phyloP scores from a whole-genome alignment of 2,797 vertebrate species.

The Chrosomus eos region DNA sequence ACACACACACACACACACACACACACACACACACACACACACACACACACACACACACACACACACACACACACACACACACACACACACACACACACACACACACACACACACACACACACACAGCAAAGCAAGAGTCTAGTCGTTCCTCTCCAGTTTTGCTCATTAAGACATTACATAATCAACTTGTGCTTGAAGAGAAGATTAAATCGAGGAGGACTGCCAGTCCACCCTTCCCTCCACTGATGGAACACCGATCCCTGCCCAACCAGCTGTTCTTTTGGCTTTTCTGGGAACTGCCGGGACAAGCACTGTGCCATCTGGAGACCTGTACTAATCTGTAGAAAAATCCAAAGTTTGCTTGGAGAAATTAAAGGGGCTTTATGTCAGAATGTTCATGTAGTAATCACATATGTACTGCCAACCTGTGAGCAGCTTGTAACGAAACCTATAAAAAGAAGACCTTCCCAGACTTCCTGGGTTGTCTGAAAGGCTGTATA shows the following conservation, averaged over 20 bases:
- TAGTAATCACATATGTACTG: neutral
- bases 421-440: neutral
- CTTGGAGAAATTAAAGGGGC: neutral
- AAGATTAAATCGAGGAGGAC: slow-evolving; percentile 28
- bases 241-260: slow-evolving; percentile 74
- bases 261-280: slow-evolving; percentile 71
- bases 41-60: slow-evolving; percentile 11
- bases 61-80: slow-evolving; percentile 27
- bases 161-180: slow-evolving; percentile 45
- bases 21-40: slow-evolving; percentile 5
- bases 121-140: slow-evolving; percentile 36
- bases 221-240: slow-evolving; percentile 41
- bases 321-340: slow-evolving; percentile 23
- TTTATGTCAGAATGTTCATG: neutral
- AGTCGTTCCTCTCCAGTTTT: slow-evolving; percentile 59
- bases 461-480: neutral
- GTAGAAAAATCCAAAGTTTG: slow-evolving; percentile 17
- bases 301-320: slow-evolving; percentile 29
- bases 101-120: neutral
- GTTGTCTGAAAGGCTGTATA: no score
- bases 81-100: slow-evolving; percentile 8
- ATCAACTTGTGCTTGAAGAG: slow-evolving; percentile 20
- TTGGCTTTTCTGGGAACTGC: slow-evolving; percentile 34
- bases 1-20: neutral
- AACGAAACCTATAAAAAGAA: no score